Conservation (phyloP, 2,888 invertebrate genomes). For the Troilus luridus region DNA sequence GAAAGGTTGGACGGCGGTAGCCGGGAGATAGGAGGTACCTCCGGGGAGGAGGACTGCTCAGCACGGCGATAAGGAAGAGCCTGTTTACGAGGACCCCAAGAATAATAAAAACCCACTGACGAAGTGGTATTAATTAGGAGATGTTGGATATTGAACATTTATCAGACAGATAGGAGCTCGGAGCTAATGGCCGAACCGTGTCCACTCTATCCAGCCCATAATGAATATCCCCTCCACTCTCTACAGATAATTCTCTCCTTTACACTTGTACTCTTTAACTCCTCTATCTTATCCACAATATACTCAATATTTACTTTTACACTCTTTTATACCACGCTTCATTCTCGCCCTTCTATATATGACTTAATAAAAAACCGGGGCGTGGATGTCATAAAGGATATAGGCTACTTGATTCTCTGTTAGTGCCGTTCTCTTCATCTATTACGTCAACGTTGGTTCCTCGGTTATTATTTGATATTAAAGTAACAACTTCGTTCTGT, state of each 20-base stretch:
- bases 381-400: background rate
- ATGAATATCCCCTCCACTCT: background rate
- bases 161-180: conserved; percentile 36
- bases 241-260: conserved; percentile 53
- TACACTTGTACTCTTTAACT: conserved; percentile 53
- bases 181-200: conserved; percentile 47
- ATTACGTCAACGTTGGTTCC: background rate
- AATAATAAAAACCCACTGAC: conserved; percentile 49
- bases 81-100: conserved; percentile 14
- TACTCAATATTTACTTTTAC: conserved; percentile 48
- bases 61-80: conserved; percentile 8
- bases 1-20: background rate
- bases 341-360: conserved; percentile 30
- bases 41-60: background rate
- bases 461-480: background rate
- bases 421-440: background rate
- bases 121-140: conserved; percentile 54
- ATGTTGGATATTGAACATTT: conserved; percentile 53
- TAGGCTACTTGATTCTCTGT: background rate
- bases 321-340: conserved; percentile 31
- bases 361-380: conserved; percentile 31
- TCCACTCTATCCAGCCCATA: background rate
- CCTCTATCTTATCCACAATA: conserved; percentile 53
- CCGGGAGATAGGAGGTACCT: conserved; percentile 18
- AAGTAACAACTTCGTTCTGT: background rate